phyloP scores from a whole-genome alignment of 1,140 invertebrate species.

The Cepaea nemoralis region DNA sequence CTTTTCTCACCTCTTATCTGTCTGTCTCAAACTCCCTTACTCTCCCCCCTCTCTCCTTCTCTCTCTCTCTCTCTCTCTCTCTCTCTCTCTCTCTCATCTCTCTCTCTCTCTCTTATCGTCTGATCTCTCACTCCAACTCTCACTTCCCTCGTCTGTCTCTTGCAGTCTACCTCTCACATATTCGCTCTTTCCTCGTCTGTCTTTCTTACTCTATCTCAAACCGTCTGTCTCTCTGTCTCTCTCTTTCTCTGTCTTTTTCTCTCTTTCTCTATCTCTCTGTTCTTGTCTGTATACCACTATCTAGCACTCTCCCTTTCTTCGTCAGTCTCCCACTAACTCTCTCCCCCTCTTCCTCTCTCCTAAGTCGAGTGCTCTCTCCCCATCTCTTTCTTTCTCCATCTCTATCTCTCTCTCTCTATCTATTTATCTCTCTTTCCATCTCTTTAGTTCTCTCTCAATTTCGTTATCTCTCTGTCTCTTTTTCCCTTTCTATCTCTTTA shows the following conservation, averaged over 20 bases:
- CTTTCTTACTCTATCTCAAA: too few species aligned
- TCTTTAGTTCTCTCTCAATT: neutral
- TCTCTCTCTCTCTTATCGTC: neutral
- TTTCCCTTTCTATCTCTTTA: neutral
- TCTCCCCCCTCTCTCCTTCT: constrained; percentile 26
- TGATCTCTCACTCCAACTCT: neutral
- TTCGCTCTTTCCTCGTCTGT: too few species aligned
- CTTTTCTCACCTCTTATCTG: constrained; percentile 7
- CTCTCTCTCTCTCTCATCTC: too few species aligned
- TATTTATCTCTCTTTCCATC: neutral
- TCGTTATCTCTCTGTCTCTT: neutral
- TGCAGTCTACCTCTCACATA: too few species aligned
- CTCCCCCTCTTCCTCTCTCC: neutral
- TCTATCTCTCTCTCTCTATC: neutral
- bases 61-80: constrained; percentile 23
- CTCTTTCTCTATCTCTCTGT: constrained; percentile 8
- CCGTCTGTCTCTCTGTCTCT: constrained; percentile 19
- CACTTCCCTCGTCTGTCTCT: neutral
- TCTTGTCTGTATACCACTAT: neutral
- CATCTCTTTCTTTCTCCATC: neutral
- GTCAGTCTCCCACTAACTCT: neutral
- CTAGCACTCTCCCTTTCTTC: constrained; percentile 21
- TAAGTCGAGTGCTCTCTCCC: neutral
- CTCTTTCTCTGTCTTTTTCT: constrained; percentile 1
- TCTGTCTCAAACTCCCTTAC: constrained; percentile 29